Percentiles rank a stretch among this genome's conserved stretches.
Evolutionary conservation across 2,797 vertebrate species (phyloP).

Genomic region (Lagorchestes hirsutus): DNA sequence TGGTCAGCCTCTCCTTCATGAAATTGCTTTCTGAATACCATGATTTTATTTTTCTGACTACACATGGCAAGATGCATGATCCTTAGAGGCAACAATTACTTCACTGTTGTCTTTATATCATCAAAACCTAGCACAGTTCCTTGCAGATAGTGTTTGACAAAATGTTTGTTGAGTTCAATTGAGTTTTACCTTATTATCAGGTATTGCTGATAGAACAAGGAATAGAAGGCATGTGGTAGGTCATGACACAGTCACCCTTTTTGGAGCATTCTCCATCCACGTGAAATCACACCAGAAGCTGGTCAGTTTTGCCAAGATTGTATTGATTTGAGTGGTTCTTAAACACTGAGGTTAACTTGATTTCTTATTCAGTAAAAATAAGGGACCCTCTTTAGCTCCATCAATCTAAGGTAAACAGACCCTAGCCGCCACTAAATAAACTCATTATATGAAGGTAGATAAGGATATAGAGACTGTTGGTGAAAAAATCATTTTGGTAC

Average conservation of each 20-base stretch:
- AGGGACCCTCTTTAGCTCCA: not conserved
- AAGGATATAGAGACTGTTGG: not conserved
- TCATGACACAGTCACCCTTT: not conserved
- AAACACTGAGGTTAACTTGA: not conserved
- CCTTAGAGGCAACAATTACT: not conserved
- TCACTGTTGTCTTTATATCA: not conserved
- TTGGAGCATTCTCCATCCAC: not conserved
- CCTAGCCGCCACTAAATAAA: not conserved
- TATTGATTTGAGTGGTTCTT: not conserved
- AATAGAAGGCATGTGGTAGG: not conserved
- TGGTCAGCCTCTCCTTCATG: not conserved
- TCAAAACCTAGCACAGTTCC: not conserved
- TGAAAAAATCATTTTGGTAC: not conserved
- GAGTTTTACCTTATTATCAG: not conserved
- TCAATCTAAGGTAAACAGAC: not conserved
- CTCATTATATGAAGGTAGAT: not conserved
- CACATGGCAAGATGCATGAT: not conserved
- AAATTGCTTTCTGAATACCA: not conserved
- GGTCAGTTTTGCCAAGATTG: not conserved
- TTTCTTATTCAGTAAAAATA: not conserved
- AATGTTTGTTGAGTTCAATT: not conserved
- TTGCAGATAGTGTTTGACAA: not conserved
- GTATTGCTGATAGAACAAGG: not conserved
- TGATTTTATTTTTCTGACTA: not conserved
- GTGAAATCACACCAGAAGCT: not conserved